Evolutionary conservation across 2,797 vertebrate species (phyloP), one percentile per base, ranked within the genome.

Genomic region (Alauda arvensis): DNA sequence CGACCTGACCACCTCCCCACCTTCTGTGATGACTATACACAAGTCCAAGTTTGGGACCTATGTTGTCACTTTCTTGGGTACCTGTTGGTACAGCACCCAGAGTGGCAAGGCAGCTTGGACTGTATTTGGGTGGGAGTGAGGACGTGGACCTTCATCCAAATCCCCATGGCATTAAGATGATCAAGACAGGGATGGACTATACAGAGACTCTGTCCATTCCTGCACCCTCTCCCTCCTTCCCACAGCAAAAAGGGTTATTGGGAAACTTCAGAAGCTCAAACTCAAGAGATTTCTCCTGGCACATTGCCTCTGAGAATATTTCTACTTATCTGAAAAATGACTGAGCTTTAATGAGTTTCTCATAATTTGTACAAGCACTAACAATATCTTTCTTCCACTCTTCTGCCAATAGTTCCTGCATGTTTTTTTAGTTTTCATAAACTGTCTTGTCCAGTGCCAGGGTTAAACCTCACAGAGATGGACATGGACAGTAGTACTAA

Each of bases 341-440:
- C 3, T 45, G 74, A 91, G 74, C 48, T 89, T 87, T 90, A 95
- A 90, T 91, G 80, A 77, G 63, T 74, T 90, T 93, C 83, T 94
- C 48, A 56, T 76, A 55, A 87, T 83, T 88, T 87, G 53, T 78
- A 55, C 1, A 16, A 78, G 69, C 78, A 74, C 53, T 67, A 87
- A 57, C 34, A 72, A 28, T 74, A 1, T 87, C 62, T 91, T 91
- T 91, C 29, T 87, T 72, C 81, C 7, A 0, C 55, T 77, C 15
- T n/a, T 81, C 69, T 88, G 76, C 68, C 68, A 80, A 34, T 61
- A 81, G 53, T 55, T 83, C 70, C 55, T 68, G 37, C 37, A 16
- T 66, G 31, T 13, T 68, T 91, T 84, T 88, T 69, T 0, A 33
- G 57, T 67, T 77, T 91, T 91, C 69, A 48, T 75, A 26, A 89